phyloP scores from a whole-genome alignment of 92 coral and sea anemone genomes.

The Porites divaricata region DNA sequence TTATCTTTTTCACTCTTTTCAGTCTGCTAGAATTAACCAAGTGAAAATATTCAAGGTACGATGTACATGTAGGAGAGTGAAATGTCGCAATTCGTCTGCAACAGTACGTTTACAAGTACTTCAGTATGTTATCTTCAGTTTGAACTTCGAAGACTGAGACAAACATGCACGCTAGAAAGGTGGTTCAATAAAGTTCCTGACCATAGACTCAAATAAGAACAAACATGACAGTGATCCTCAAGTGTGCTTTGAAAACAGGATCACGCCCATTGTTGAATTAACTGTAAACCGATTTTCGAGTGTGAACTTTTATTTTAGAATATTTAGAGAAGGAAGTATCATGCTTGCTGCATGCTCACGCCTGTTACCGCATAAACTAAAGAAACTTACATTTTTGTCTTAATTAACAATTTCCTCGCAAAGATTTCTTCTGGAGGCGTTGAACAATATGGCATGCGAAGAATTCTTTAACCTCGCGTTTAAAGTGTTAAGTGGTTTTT shows the following conservation, averaged over 20 bases:
- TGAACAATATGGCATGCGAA: slow-evolving; percentile 30
- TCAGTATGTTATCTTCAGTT: too few relatives aligned
- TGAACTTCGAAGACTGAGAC: too few relatives aligned
- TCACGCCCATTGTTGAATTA: slow-evolving; percentile 29
- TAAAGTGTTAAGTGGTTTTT: slow-evolving; percentile 50
- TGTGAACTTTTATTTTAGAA: not conserved
- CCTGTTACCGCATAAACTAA: not conserved
- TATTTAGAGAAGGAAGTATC: not conserved
- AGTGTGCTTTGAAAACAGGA: slow-evolving; percentile 19
- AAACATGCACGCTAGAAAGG: too few relatives aligned
- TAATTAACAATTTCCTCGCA: slow-evolving; percentile 5
- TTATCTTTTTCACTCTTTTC: too few relatives aligned
- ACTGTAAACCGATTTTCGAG: slow-evolving; percentile 1
- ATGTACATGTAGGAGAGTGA: too few relatives aligned
- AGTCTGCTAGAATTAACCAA: too few relatives aligned
- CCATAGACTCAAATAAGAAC: not conserved
- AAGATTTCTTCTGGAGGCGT: slow-evolving; percentile 32
- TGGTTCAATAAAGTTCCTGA: too few relatives aligned
- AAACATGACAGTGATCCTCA: not conserved
- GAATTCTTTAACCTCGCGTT: slow-evolving; percentile 30
- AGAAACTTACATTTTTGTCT: not conserved
- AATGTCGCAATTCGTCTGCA: too few relatives aligned
- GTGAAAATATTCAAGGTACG: too few relatives aligned
- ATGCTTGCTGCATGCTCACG: too few relatives aligned
- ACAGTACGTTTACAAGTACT: too few relatives aligned